phyloP scores from a whole-genome alignment of 2,113 vertebrate genomes.

The Philantomba maxwellii region DNA sequence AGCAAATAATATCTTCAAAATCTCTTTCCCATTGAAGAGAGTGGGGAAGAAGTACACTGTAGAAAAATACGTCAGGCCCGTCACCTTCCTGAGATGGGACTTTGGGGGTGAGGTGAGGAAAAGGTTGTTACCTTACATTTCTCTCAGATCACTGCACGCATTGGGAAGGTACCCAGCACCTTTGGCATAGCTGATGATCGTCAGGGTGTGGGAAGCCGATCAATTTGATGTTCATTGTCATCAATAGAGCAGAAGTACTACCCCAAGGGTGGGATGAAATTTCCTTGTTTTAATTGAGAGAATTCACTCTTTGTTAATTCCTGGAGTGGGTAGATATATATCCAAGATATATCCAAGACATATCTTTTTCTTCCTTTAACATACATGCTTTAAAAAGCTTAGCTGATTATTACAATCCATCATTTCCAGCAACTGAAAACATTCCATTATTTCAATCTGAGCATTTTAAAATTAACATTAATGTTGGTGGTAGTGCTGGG shows the following conservation, averaged over 20 bases:
- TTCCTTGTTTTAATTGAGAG: slow-evolving; percentile 18
- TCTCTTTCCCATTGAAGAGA: not conserved
- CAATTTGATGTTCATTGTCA: slow-evolving; percentile 42
- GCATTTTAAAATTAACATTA: not conserved
- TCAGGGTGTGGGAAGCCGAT: slow-evolving; percentile 21
- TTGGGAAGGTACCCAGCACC: not conserved
- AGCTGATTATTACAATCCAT: not conserved
- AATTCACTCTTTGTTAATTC: slow-evolving; percentile 42
- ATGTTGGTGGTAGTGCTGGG: not conserved
- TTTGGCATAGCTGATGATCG: slow-evolving; percentile 11
- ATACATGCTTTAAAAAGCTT: slow-evolving; percentile 39
- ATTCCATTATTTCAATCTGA: not conserved
- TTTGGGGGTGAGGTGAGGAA: not conserved
- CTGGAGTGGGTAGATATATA: slow-evolving; percentile 14
- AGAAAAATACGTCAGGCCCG: not conserved
- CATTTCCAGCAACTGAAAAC: not conserved
- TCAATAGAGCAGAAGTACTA: slow-evolving; percentile 40
- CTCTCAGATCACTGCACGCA: not conserved
- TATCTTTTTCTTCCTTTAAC: not conserved
- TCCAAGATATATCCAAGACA: not conserved
- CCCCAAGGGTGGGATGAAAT: slow-evolving; percentile 12
- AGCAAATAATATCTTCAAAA: not conserved
- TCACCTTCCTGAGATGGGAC: not conserved
- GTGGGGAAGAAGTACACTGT: not conserved
- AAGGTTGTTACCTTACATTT: not conserved